Conservation (phyloP, 1,140 invertebrate genomes). For the Anastrepha ludens region DNA sequence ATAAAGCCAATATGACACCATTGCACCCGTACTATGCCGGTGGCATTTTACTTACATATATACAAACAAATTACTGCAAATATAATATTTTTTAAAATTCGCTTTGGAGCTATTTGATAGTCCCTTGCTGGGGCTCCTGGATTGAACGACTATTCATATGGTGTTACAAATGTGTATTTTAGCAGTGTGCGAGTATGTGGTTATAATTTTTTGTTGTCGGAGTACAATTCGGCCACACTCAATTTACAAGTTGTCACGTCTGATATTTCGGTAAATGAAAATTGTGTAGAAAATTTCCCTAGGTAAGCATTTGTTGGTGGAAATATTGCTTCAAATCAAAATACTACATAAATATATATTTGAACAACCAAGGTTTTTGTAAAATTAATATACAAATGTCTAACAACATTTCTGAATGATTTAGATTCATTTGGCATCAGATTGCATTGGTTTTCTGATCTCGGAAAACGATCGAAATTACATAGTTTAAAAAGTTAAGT, state of each 20-base stretch:
- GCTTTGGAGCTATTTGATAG: neutral
- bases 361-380: too few species aligned
- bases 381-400: too few species aligned
- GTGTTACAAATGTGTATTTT: neutral
- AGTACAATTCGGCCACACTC: neutral
- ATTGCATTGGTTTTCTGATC: too few species aligned
- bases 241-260: slow-evolving; percentile 51
- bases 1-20: neutral
- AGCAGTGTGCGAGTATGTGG: neutral
- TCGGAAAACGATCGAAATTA: too few species aligned
- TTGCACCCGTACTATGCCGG: neutral
- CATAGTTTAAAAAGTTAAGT: too few species aligned
- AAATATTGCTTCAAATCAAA: neutral
- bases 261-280: neutral
- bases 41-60: neutral
- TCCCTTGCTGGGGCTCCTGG: neutral
- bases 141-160: neutral
- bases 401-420: too few species aligned
- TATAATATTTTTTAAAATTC: slow-evolving; percentile 1
- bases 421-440: too few species aligned
- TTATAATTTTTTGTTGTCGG: slow-evolving; percentile 17
- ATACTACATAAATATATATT: too few species aligned
- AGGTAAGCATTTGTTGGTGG: slow-evolving; percentile 12
- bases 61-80: neutral
- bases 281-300: slow-evolving; percentile 27